A percentile compares a stretch with the other conserved stretches of the same genome.
Evolutionary conservation across 1,140 invertebrate species (phyloP).

Genomic region (Drosophila navojoa): DNA sequence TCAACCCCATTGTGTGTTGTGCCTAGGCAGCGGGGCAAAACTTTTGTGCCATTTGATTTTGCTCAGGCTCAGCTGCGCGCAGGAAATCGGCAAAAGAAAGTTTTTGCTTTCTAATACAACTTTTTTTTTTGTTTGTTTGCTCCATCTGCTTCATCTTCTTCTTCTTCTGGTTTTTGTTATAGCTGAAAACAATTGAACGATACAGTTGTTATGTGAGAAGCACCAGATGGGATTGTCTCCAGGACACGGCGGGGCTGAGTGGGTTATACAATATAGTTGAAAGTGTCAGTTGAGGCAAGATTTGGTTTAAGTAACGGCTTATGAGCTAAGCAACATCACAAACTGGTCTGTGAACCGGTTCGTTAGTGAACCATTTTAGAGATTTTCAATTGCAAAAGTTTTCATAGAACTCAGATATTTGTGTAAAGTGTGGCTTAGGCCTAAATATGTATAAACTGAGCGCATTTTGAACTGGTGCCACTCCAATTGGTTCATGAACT

Average conservation of each 20-base stretch:
- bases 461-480: too few relatives aligned
- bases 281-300: constrained; percentile 14
- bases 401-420: too few relatives aligned
- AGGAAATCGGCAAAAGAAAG: constrained; percentile 64
- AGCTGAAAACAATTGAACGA: constrained; percentile 58
- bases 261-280: background rate
- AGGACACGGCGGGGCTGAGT: background rate
- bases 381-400: background rate
- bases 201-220: constrained; percentile 46
- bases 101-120: constrained; percentile 77
- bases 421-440: too few relatives aligned
- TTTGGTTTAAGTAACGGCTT: background rate
- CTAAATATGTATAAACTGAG: too few relatives aligned
- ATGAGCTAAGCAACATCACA: background rate
- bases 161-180: too few relatives aligned
- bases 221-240: constrained; percentile 45
- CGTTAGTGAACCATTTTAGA: background rate
- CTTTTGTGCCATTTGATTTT: constrained; percentile 74
- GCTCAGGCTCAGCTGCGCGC: constrained; percentile 69
- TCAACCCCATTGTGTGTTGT: constrained; percentile 54
- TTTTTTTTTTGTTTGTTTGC: constrained; percentile 46
- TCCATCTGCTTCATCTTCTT: background rate
- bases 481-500: background rate
- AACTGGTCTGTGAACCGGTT: constrained; percentile 1
- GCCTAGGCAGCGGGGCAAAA: constrained; percentile 57